Evolutionary conservation across 2,113 vertebrate genomes (phyloP).

Genomic region (Eptesicus fuscus): DNA sequence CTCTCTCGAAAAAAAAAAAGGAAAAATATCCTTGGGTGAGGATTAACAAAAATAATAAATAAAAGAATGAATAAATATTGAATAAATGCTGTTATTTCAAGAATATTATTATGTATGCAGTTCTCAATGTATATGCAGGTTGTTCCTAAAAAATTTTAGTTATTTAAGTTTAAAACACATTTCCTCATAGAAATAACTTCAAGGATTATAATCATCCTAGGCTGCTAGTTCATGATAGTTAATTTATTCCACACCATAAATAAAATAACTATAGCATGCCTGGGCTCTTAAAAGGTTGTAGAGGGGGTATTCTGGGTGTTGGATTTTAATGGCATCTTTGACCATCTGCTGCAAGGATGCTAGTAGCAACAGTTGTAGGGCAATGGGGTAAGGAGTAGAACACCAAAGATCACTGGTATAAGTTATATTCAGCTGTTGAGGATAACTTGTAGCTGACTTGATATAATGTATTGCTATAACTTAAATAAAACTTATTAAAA

Average conservation of each 20-base stretch:
- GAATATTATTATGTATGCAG: not conserved
- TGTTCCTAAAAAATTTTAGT: constrained; percentile 1
- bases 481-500: not conserved
- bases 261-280: not conserved
- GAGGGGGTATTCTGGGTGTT: not conserved
- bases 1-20: too few relatives aligned
- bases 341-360: not conserved
- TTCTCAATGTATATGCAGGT: not conserved
- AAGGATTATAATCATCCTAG: not conserved
- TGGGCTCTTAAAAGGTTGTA: not conserved
- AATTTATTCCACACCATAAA: not conserved
- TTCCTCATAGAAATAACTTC: not conserved
- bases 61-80: not conserved
- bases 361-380: not conserved
- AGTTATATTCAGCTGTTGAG: not conserved
- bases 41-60: too few relatives aligned
- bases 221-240: not conserved
- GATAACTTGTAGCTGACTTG: not conserved
- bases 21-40: too few relatives aligned
- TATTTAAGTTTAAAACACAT: constrained; percentile 4
- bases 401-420: not conserved
- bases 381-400: not conserved
- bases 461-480: constrained; percentile 12
- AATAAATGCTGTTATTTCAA: not conserved
- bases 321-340: not conserved